These are phyloP conservation scores for Tinea semifulvella DNA, from an alignment of 2,888 invertebrate genomes.

Conservation along the genomic window DNA sequence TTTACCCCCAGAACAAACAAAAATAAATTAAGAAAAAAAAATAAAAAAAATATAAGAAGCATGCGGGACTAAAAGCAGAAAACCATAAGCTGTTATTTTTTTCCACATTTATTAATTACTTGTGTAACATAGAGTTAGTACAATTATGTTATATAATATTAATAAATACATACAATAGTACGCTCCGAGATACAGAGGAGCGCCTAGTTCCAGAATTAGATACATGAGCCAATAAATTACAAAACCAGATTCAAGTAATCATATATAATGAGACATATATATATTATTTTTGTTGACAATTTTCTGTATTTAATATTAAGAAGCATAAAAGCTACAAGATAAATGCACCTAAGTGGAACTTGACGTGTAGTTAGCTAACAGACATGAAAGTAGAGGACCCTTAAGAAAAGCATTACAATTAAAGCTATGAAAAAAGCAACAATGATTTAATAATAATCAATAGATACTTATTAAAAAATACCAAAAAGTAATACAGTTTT, in stretches of 20 bases:
- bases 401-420: conserved; percentile 15
- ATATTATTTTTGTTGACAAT: conserved; percentile 1
- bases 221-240: background rate
- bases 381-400: conserved; percentile 3
- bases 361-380: background rate
- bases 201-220: conserved; percentile 1
- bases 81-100: conserved; percentile 59
- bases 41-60: conserved; percentile 39
- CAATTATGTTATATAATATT: background rate
- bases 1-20: conserved; percentile 28
- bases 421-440: conserved; percentile 9
- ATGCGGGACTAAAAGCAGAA: conserved; percentile 62
- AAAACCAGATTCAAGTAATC: background rate
- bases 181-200: background rate
- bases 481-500: background rate
- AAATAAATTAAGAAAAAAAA: conserved; percentile 27
- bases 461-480: conserved; percentile 11
- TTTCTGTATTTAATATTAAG: conserved; percentile 1
- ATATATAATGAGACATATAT: background rate
- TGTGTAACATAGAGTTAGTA: conserved; percentile 32
- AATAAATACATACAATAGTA: conserved; percentile 4
- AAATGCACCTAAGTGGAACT: conserved; percentile 5
- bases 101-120: conserved; percentile 59
- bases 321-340: conserved; percentile 6
- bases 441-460: conserved; percentile 15